phyloP scores from a whole-genome alignment of 2,113 vertebrate genomes.

The Nansenia antarctica region DNA sequence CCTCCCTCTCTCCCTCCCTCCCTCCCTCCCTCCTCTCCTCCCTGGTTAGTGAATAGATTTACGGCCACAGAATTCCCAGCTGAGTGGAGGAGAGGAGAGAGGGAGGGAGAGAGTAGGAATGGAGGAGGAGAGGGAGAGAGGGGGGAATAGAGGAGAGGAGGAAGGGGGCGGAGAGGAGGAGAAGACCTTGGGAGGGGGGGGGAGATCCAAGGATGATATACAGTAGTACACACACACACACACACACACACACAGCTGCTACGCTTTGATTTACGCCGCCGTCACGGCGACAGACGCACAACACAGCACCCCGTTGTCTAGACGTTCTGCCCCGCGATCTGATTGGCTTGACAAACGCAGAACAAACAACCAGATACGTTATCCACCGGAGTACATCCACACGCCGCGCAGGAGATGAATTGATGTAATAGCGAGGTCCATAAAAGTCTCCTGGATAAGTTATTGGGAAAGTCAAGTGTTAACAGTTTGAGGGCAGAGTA shows the following conservation, averaged over 20 bases:
- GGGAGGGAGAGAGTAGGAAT: neutral
- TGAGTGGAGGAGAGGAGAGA: neutral
- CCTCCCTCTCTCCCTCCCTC: neutral
- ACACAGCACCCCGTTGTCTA: neutral
- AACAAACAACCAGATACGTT: neutral
- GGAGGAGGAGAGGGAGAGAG: neutral
- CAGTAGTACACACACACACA: too few species aligned
- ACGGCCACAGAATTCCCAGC: neutral
- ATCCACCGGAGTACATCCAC: neutral
- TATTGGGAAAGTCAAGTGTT: too few species aligned
- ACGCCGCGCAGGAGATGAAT: neutral
- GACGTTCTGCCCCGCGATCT: neutral
- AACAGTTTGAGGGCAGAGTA: too few species aligned
- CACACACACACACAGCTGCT: neutral
- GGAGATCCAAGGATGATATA: too few species aligned
- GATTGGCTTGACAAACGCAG: neutral
- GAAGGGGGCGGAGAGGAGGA: neutral
- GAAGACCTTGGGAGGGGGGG: neutral
- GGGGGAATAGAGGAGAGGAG: neutral
- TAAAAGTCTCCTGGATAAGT: neutral
- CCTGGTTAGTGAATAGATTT: neutral
- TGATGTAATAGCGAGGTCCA: too few species aligned
- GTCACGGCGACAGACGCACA: neutral
- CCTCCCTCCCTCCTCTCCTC: neutral
- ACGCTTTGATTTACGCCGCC: neutral